Evolutionary conservation across 2,888 invertebrate species (phyloP).

Genomic region (Xanthorhoe designata): DNA sequence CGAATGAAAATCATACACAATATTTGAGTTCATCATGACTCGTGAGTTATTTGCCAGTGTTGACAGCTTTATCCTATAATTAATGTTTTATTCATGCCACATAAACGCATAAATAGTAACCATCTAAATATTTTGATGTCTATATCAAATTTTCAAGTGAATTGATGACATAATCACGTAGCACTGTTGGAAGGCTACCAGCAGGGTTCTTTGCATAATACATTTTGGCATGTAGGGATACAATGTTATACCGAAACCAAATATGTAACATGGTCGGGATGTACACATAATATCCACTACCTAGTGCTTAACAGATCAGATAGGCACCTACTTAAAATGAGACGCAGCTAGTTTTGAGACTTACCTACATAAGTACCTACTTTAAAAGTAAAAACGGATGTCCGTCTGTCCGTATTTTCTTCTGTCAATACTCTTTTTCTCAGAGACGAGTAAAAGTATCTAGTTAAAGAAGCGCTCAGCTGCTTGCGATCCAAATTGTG

Average conservation of each 20-base stretch:
- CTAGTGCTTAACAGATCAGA: no score
- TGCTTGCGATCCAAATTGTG: no score
- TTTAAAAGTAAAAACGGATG: no score
- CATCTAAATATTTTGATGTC: conserved; percentile 26
- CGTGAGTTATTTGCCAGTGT: conserved; percentile 40
- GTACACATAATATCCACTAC: no score
- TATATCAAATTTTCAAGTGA: conserved; percentile 18
- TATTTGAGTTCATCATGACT: background rate
- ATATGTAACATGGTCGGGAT: no score
- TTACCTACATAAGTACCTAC: no score
- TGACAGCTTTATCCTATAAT: conserved; percentile 53
- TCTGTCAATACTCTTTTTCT: no score
- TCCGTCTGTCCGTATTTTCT: no score
- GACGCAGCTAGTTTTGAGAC: no score
- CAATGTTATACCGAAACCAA: background rate
- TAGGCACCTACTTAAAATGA: no score
- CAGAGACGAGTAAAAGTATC: no score
- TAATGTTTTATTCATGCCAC: conserved; percentile 48
- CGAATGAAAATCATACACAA: background rate
- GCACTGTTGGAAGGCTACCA: background rate
- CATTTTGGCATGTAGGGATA: background rate
- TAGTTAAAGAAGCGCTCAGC: no score
- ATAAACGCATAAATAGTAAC: conserved; percentile 35
- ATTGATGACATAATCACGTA: conserved; percentile 6
- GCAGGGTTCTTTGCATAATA: conserved; percentile 5